Percentiles rank a stretch among this genome's conserved stretches.
Conservation (phyloP, 2,888 invertebrate genomes). For the Stenotaenia linearis region DNA sequence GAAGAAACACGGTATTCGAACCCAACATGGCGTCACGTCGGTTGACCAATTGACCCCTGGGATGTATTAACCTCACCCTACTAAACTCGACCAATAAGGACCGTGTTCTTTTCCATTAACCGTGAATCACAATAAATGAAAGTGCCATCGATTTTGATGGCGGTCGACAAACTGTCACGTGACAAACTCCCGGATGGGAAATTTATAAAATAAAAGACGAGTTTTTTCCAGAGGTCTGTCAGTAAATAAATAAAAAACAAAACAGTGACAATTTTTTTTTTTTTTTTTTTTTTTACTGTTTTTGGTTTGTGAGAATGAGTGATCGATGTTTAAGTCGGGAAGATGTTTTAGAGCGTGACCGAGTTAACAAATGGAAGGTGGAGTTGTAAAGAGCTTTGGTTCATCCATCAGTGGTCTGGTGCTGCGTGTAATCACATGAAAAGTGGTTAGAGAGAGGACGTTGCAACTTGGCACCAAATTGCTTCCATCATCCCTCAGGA, state of each 20-base stretch:
- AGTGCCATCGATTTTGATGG: constrained; percentile 13
- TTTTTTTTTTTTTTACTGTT: background rate
- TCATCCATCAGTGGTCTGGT: constrained; percentile 17
- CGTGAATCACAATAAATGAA: constrained; percentile 5
- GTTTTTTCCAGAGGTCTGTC: too few relatives aligned
- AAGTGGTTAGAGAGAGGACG: constrained; percentile 20
- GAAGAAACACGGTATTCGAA: too few relatives aligned
- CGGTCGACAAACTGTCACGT: constrained; percentile 3
- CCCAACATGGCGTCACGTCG: background rate
- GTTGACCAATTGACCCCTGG: background rate
- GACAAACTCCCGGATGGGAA: constrained; percentile 4
- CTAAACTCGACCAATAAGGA: background rate
- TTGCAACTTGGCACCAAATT: constrained; percentile 5
- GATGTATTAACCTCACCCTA: background rate
- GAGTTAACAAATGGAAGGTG: constrained; percentile 16
- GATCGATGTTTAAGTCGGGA: background rate
- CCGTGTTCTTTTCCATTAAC: background rate
- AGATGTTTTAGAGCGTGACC: background rate
- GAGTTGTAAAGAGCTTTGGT: background rate
- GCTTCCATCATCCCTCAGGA: constrained; percentile 17
- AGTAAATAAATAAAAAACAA: background rate
- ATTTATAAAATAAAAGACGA: background rate
- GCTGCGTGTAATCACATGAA: constrained; percentile 26
- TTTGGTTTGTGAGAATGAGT: background rate
- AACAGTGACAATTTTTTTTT: background rate